Evolutionary conservation across 2,888 invertebrate species (phyloP).

Genomic region (Caenorhabditis virilis): DNA sequence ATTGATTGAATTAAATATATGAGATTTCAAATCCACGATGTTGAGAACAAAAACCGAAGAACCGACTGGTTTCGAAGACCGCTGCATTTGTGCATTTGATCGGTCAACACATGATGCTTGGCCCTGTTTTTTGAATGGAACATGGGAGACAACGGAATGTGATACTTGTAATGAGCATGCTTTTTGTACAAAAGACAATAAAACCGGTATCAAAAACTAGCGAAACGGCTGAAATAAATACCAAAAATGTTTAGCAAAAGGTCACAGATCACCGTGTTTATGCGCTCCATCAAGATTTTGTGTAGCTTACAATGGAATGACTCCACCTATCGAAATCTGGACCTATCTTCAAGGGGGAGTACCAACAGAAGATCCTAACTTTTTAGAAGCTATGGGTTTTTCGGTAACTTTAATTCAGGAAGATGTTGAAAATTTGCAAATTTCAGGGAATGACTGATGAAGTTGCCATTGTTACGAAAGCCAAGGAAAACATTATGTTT

Average conservation of each 20-base stretch:
- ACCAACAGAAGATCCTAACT: slow-evolving; percentile 58
- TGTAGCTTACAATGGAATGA: slow-evolving; percentile 58
- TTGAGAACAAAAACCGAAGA: slow-evolving; percentile 53
- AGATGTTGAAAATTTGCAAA: no score
- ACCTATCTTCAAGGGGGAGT: slow-evolving; percentile 55
- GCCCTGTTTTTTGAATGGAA: slow-evolving; percentile 45
- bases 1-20: slow-evolving; percentile 5
- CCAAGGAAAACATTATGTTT: slow-evolving; percentile 68
- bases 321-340: slow-evolving; percentile 55
- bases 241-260: slow-evolving; percentile 31
- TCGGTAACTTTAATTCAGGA: no score
- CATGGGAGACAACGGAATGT: slow-evolving; percentile 45
- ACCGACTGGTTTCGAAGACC: slow-evolving; percentile 47
- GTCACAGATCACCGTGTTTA: slow-evolving; percentile 54
- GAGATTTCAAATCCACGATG: slow-evolving; percentile 52
- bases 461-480: slow-evolving; percentile 68
- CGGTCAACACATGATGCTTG: slow-evolving; percentile 51
- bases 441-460: slow-evolving; percentile 68
- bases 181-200: slow-evolving; percentile 45
- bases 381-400: slow-evolving; percentile 67
- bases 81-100: slow-evolving; percentile 64
- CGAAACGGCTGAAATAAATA: background rate
- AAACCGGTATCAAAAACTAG: slow-evolving; percentile 27
- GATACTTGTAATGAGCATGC: slow-evolving; percentile 50
- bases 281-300: slow-evolving; percentile 59